Base-by-base conservation (phyloP, 30 jellyfish, hydroid and myxozoan species). In the Aurelia aurita region DNA sequence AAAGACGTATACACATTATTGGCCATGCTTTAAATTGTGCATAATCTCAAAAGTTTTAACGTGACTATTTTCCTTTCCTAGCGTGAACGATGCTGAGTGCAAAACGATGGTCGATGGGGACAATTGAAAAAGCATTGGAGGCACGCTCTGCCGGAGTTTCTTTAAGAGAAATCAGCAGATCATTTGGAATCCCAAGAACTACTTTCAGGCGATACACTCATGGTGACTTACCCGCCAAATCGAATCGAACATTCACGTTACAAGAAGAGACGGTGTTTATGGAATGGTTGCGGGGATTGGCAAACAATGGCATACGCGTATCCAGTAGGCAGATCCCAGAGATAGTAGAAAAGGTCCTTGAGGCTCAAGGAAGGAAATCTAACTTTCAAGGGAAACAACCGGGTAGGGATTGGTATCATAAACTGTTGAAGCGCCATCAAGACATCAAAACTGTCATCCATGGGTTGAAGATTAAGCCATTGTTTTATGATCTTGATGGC, bases 331-430 rank as follows among this genome's bases (percentile, higher is more conserved):
- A 55, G 28, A 6, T 55, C 28, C 23, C 27, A 18, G 28, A 55
- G 11, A 19, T 55, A 19, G 66, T 55, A 23, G 66, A 55, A 19
- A 55, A 19, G 28, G 66, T 55, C 66, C 66, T 55, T 11, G 66
- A 19, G 11, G 66, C 66, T 18, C 66, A 55, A 14, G 66, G 66
- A 55, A 55, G 66, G 66, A 55, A 55, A 22, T 55, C 66, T 19
- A 55, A 22, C 28, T 55, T 55, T 55, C 66, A 55, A 55, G 66
- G 66, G 28, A 22, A 55, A 12, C 23, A 14, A 3, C 66, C 27
- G 4, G 66, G 66, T 10, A 19, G 66, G 11, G 66, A 55, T 55
- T 55, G 66, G 66, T 55, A 55, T 22, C 9, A 55, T 12, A 55
- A 55, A 19, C 12, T 55, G 23, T 22, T 55, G 23, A 19, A 6